Conservation (phyloP, 2,113 vertebrate genomes). For the Eolophus roseicapilla region DNA sequence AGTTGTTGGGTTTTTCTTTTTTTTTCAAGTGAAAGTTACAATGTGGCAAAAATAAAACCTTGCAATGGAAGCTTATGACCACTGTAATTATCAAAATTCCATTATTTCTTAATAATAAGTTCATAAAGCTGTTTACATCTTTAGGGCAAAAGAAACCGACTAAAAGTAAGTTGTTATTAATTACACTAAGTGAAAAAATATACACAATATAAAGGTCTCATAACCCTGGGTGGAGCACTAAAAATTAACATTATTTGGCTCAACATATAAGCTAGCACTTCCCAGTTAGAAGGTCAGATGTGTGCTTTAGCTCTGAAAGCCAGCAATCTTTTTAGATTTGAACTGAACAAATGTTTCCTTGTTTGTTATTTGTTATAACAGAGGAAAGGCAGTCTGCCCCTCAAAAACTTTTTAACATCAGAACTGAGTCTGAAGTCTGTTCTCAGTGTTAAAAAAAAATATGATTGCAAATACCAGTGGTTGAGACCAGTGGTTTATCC, state of each 20-base stretch:
- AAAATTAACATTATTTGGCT: not conserved
- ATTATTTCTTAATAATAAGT: not conserved
- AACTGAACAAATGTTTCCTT: not conserved
- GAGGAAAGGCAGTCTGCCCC: not conserved
- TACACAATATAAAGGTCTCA: not conserved
- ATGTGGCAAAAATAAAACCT: not conserved
- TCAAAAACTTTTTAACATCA: not conserved
- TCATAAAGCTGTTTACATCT: not conserved
- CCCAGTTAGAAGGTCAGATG: not conserved
- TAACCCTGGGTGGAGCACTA: not conserved
- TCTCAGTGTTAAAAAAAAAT: not conserved
- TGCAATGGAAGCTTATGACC: not conserved
- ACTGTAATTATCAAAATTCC: not conserved
- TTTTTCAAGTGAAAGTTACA: not conserved
- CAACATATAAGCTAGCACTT: not conserved
- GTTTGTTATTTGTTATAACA: not conserved
- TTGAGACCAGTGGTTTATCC: not conserved
- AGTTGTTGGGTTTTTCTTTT: not conserved
- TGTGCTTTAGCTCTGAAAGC: not conserved
- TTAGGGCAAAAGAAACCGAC: not conserved
- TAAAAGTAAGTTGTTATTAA: not conserved
- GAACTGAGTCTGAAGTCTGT: not conserved
- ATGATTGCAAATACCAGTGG: not conserved
- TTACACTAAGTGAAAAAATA: not conserved
- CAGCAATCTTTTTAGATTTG: not conserved